Evolutionary conservation across 2,888 invertebrate species (phyloP).

Genomic region (Ochropacha duplaris): DNA sequence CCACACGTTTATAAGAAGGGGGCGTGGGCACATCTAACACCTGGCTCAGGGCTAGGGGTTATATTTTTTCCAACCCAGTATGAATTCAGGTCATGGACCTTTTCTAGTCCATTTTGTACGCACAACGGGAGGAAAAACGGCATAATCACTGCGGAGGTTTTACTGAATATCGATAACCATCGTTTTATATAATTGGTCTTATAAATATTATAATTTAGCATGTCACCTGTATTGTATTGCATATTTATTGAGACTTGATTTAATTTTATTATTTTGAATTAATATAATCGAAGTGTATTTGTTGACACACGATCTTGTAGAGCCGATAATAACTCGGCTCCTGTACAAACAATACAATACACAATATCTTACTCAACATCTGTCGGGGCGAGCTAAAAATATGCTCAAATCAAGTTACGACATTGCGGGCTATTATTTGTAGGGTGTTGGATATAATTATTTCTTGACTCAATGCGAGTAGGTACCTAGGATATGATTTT

Average conservation of each 20-base stretch:
- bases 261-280: too few relatives aligned
- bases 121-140: neutral
- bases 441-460: neutral
- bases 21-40: conserved; percentile 19
- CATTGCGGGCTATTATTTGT: neutral
- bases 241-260: too few relatives aligned
- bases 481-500: neutral
- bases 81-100: neutral
- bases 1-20: conserved; percentile 10
- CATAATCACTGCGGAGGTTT: neutral
- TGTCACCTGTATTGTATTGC: too few relatives aligned
- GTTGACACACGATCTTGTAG: neutral
- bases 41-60: conserved; percentile 21
- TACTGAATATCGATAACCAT: neutral
- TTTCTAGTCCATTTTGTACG: neutral
- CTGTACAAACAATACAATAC: conserved; percentile 12
- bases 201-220: too few relatives aligned
- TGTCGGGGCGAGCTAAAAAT: conserved; percentile 19
- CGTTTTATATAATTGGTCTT: too few relatives aligned
- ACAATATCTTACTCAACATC: conserved; percentile 14
- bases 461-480: neutral
- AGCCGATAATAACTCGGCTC: neutral
- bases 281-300: neutral
- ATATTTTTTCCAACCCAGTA: neutral
- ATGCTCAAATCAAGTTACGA: conserved; percentile 6